These are phyloP conservation scores for Pollenia angustigena DNA, from an alignment of 2,888 invertebrate species.

Conservation along the genomic window DNA sequence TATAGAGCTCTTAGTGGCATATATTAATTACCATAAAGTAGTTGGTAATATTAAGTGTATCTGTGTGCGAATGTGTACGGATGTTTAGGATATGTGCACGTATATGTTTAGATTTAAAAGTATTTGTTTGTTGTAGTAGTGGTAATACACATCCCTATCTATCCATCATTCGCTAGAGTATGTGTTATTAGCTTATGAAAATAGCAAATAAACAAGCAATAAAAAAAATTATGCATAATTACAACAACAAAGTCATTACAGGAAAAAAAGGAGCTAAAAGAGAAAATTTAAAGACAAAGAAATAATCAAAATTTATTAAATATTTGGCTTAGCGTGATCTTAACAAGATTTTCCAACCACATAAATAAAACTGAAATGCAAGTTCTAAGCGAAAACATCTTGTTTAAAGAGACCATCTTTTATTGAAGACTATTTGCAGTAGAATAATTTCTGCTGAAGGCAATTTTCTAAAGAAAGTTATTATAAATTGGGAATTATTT, in stretches of 20 bases:
- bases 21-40: slow-evolving; percentile 74
- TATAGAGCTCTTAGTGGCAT: slow-evolving; percentile 73
- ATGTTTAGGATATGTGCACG: not conserved
- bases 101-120: slow-evolving; percentile 1
- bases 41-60: slow-evolving; percentile 60
- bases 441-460: too few species aligned
- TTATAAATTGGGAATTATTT: too few species aligned
- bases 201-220: slow-evolving; percentile 42
- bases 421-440: too few species aligned
- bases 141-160: slow-evolving; percentile 35
- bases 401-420: too few species aligned
- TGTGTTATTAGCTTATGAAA: slow-evolving; percentile 60
- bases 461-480: too few species aligned
- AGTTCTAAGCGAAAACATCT: too few species aligned
- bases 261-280: not conserved
- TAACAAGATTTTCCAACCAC: too few species aligned
- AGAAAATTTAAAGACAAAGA: not conserved
- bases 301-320: too few species aligned
- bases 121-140: slow-evolving; percentile 65
- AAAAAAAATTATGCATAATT: slow-evolving; percentile 29
- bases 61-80: not conserved
- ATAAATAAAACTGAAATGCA: too few species aligned
- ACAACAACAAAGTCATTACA: slow-evolving; percentile 14
- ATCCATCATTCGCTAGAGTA: slow-evolving; percentile 8
- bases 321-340: too few species aligned